Percentiles rank a stretch among this genome's conserved stretches.
Evolutionary conservation across 2,113 vertebrate genomes (phyloP).

Genomic region (Paralichthys olivaceus): DNA sequence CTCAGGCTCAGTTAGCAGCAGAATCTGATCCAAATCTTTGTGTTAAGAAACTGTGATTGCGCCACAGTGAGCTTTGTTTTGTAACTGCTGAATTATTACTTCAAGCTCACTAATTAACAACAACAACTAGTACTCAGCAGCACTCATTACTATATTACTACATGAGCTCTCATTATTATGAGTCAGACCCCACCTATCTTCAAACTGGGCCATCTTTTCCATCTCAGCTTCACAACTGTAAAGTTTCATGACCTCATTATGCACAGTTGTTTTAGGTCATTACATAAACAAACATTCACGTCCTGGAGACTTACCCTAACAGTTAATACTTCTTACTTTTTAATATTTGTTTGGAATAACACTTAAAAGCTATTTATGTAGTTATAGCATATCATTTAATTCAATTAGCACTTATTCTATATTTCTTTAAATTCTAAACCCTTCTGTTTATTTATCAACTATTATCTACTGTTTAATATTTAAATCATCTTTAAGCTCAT

Average conservation of each 20-base stretch:
- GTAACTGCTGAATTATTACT: neutral
- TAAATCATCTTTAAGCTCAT: too few relatives aligned
- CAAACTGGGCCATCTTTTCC: neutral
- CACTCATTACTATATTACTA: neutral
- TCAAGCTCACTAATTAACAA: neutral
- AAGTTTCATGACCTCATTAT: neutral
- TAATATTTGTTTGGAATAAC: too few relatives aligned
- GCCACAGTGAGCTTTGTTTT: neutral
- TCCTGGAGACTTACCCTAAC: neutral
- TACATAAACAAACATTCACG: neutral
- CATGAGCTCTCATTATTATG: too few relatives aligned
- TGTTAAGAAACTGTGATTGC: neutral
- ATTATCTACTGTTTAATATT: too few relatives aligned
- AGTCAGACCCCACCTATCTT: neutral
- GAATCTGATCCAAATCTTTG: neutral
- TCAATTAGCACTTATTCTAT: too few relatives aligned
- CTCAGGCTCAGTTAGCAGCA: neutral
- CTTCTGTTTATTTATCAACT: too few relatives aligned
- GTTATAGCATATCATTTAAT: too few relatives aligned
- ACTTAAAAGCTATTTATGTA: too few relatives aligned
- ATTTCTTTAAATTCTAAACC: too few relatives aligned
- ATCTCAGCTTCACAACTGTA: neutral
- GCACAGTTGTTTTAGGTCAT: neutral
- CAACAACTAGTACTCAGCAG: neutral
- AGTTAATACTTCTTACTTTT: too few relatives aligned